Evolutionary conservation across 2,888 invertebrate genomes (phyloP), one percentile per base, ranked within the genome.

Genomic region (Frankliniella intonsa): DNA sequence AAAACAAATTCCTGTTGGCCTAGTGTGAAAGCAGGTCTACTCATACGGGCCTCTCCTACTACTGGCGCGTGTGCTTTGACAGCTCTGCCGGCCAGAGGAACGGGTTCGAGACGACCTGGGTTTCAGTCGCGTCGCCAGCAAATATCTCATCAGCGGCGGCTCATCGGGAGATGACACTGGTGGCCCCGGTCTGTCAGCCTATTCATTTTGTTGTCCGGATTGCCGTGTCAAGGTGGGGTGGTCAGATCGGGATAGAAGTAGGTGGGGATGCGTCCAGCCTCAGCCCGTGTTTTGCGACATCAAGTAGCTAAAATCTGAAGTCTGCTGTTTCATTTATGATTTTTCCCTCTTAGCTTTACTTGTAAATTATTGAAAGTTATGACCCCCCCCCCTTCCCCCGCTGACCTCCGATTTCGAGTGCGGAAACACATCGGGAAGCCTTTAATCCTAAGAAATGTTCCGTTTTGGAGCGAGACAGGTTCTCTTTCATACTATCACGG

Each of bases 391-490:
- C 69, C 22, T 25, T 76, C 69, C 69, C 69, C 69, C 22, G 12
- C 69, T 25, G 11, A 76, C 22, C 25, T 76, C 69, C 69, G 69
- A 76, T 76, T 76, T 76, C 22, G 25, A 76, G 69, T 76, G 69
- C 69, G 69, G 25, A 76, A 76, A 76, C 69, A 76, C 25, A 76
- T 22, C 69, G 69, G 69, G 69, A 76, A 25, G 69, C 25, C 25
- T 22, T 76, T 76, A 76, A 76, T 76, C 69, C 69, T 76, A 76
- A 76, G 69, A 76, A 76, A 76, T 76, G 69, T 76, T 76, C 69
- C 69, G 69, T 76, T 76, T 76, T 76, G 69, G 69, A 76, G 69
- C 69, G 25, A 12, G 69, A 76, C 69, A 25, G 69, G 69, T 76
- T 76, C 69, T 76, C 69, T 76, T 76, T 76, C 69, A 76, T 76